phyloP scores from a whole-genome alignment of 2,888 invertebrate genomes.

The Drosophila basisetae region DNA sequence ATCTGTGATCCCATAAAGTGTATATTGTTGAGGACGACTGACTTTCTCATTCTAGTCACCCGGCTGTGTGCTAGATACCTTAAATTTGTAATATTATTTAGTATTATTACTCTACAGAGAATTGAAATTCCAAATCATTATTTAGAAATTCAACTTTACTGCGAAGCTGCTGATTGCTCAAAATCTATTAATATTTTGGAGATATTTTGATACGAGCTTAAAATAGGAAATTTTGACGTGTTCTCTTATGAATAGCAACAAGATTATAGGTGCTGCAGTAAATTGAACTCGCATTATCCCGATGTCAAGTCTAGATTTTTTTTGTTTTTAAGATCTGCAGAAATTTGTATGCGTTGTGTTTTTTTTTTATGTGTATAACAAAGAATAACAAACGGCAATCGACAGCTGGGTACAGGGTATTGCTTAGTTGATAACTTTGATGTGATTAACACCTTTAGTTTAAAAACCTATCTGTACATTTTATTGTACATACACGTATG shows the following conservation, averaged over 20 bases:
- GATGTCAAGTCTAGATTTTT: not conserved
- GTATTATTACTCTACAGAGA: too few relatives aligned
- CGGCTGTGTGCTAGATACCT: not conserved
- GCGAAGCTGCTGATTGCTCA: not conserved
- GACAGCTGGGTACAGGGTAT: conserved; percentile 1
- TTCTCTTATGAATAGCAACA: not conserved
- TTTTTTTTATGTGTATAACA: not conserved
- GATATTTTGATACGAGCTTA: not conserved
- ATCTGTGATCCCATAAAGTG: not conserved
- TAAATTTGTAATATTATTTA: not conserved
- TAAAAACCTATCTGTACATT: conserved; percentile 17
- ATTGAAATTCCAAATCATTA: not conserved
- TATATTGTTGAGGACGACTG: not conserved
- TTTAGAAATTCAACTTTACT: not conserved
- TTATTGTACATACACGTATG: not conserved
- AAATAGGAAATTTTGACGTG: not conserved
- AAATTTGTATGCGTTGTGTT: not conserved
- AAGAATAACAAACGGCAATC: not conserved
- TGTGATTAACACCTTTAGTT: conserved; percentile 35
- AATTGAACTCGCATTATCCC: not conserved
- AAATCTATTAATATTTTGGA: not conserved
- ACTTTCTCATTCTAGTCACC: not conserved
- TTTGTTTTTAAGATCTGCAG: not conserved
- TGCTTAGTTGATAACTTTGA: not conserved
- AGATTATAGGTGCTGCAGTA: not conserved